Base-by-base conservation (phyloP, 2,888 invertebrate genomes). In the Stenurella melanura region DNA sequence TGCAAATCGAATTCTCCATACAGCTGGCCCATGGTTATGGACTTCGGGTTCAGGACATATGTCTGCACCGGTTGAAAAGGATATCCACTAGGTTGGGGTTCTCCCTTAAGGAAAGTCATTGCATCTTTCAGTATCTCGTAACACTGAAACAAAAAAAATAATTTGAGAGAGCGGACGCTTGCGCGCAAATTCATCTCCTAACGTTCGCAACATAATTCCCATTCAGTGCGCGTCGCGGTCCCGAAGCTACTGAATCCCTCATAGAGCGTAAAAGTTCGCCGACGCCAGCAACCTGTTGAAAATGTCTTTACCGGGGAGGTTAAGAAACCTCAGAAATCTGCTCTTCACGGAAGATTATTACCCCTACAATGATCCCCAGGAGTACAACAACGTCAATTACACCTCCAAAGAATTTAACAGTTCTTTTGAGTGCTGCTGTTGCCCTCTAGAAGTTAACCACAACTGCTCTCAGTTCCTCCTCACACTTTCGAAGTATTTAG, bases 1-100 rank as follows among this genome's bases (percentile, higher is more conserved):
- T 94, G 92, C 69, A 94, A 87, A 87, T 96, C 95, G 86, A 95
- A 96, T 89, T 95, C 95, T 0, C 96, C 96, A 85, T 95, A 96
- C n/a, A 96, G 90, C 88, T 96, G 95, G 0, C 95, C 96, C 94
- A 96, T 94, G 6, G 95, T 96, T 79, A 96, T 94, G 2, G 95
- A 93, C 89, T 96, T 96, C 10, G 96, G 96, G 89, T 96, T 96
- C 73, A 96, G 91, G 0, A 93, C 92, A 86, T 91, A 92, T 0
- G 93, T 91, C 82, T 92, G 91, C 0, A 93, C 93, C 0, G 92
- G 89, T 15, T 93, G 91, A 88, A 95, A 95, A 0, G 93, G 92
- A 78, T 92, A 92, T 17, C 95, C 95, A 75, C 94, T 93, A 0
- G 95, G 95, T 0, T 94, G 93, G 7, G 91, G 88, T 86, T 93